Conservation (phyloP, 2,797 vertebrate genomes). For the Sebastes oblongus region DNA sequence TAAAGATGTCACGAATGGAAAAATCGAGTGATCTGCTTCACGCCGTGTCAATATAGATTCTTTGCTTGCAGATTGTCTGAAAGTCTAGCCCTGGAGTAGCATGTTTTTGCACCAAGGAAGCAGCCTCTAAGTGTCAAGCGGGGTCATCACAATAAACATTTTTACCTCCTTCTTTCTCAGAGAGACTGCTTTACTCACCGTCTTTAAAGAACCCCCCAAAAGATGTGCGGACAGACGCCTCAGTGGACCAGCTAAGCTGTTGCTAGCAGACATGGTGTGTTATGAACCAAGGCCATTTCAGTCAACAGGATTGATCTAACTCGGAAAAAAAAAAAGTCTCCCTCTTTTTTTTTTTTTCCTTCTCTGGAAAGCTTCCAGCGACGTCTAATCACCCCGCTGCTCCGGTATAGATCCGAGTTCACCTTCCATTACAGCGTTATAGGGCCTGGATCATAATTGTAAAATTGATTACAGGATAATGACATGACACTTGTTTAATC, state of each 20-base stretch:
- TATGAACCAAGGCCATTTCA: slow-evolving; percentile 78
- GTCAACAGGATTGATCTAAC: slow-evolving; percentile 77
- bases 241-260: slow-evolving; percentile 82
- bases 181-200: slow-evolving; percentile 67
- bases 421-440: slow-evolving; percentile 49
- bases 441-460: slow-evolving; percentile 56
- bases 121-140: slow-evolving; percentile 68
- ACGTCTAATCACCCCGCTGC: slow-evolving; percentile 45
- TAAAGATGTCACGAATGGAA: neutral
- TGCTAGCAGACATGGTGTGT: slow-evolving; percentile 79
- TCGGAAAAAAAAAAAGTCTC: slow-evolving; percentile 7
- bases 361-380: slow-evolving; percentile 54
- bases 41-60: slow-evolving; percentile 4
- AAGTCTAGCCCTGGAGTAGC: slow-evolving; percentile 76
- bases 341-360: slow-evolving; percentile 14
- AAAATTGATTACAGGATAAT: slow-evolving; percentile 68
- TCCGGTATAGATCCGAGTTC: slow-evolving; percentile 52
- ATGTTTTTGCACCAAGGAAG: slow-evolving; percentile 61
- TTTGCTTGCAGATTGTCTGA: slow-evolving; percentile 51
- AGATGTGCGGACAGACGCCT: slow-evolving; percentile 77
- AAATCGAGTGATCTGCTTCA: neutral
- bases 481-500: slow-evolving; percentile 69
- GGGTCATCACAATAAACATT: slow-evolving; percentile 79
- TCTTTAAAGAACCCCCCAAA: slow-evolving; percentile 76
- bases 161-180: slow-evolving; percentile 66